These are phyloP conservation scores for Bellardia pandia DNA, from an alignment of 2,888 invertebrate species.

Conservation along the genomic window DNA sequence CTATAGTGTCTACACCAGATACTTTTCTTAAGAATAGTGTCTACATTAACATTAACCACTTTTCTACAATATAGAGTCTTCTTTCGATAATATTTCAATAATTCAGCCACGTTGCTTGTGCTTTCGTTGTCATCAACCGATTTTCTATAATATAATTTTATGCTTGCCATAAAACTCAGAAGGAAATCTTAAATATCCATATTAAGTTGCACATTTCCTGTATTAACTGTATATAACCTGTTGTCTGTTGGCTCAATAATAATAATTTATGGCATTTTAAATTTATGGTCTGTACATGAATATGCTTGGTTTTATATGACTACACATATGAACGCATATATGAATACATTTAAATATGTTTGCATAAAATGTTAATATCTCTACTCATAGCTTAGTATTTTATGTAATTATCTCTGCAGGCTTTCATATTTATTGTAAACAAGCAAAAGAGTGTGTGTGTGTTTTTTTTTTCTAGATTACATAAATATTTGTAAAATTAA, in stretches of 20 bases:
- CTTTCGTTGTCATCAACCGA: too few relatives aligned
- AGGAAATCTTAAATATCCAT: not conserved
- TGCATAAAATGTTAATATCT: not conserved
- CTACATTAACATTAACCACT: too few relatives aligned
- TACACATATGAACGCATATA: not conserved
- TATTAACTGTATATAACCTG: not conserved
- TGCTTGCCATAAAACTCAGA: too few relatives aligned
- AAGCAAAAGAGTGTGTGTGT: not conserved
- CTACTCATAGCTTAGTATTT: not conserved
- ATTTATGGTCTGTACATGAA: slow-evolving; percentile 6
- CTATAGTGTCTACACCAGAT: too few relatives aligned
- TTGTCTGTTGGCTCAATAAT: not conserved
- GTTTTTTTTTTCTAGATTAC: not conserved
- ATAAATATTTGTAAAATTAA: slow-evolving; percentile 15
- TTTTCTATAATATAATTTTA: too few relatives aligned
- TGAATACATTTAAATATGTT: not conserved
- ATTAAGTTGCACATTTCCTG: not conserved
- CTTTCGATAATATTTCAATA: too few relatives aligned
- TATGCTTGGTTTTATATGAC: not conserved
- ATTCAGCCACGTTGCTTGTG: too few relatives aligned
- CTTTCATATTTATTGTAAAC: not conserved
- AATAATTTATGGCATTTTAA: slow-evolving; percentile 36
- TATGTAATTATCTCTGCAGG: too few relatives aligned
- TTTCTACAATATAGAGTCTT: too few relatives aligned
- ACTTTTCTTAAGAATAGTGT: too few relatives aligned